phyloP scores from a whole-genome alignment of 2,113 vertebrate species.

The Stictonetta naevosa region DNA sequence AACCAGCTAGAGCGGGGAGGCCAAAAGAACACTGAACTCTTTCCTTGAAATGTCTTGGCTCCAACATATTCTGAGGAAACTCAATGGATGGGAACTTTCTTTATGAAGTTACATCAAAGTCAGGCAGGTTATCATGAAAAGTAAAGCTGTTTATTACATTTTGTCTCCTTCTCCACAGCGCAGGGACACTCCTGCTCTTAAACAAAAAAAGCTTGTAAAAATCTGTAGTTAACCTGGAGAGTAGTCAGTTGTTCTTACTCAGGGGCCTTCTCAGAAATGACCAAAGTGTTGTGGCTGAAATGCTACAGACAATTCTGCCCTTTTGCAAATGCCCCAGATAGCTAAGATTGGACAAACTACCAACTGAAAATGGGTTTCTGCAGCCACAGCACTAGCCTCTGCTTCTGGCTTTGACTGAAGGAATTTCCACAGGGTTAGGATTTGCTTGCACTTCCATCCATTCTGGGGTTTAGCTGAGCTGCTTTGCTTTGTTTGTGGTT shows the following conservation, averaged over 20 bases:
- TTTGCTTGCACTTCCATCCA: not conserved
- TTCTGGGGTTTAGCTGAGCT: not conserved
- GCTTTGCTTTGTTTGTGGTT: not conserved
- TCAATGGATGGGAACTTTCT: not conserved
- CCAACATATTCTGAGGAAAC: not conserved
- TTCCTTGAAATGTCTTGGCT: not conserved
- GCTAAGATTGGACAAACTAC: not conserved
- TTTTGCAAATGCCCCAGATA: not conserved
- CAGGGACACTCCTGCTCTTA: not conserved
- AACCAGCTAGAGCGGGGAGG: not conserved
- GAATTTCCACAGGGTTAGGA: not conserved
- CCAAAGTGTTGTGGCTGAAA: not conserved
- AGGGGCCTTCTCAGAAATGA: not conserved
- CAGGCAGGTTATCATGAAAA: not conserved
- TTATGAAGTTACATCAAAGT: not conserved
- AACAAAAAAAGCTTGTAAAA: not conserved
- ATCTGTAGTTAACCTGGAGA: not conserved
- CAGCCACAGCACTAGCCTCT: accelerated
- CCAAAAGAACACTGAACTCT: not conserved
- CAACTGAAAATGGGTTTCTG: not conserved
- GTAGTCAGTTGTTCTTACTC: not conserved
- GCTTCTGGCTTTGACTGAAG: not conserved
- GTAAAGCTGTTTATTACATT: not conserved
- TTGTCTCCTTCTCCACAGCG: not conserved
- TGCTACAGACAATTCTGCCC: not conserved